These are phyloP conservation scores for Alloscopus bannaensis DNA, from an alignment of 2,888 invertebrate species.

Conservation along the genomic window DNA sequence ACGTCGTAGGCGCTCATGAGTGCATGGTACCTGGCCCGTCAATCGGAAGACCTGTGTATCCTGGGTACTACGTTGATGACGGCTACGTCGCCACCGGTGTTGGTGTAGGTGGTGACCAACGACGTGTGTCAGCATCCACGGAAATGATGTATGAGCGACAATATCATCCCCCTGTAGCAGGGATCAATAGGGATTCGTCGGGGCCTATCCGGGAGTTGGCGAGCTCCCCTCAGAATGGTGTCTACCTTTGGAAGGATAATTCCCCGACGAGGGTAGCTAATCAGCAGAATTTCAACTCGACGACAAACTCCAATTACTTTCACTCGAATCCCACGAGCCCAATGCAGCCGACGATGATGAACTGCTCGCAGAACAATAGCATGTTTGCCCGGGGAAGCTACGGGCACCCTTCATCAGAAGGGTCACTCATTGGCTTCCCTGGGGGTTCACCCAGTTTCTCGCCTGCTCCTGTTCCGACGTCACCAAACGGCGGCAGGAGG, in stretches of 20 bases:
- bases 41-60: constrained; percentile 69
- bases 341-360: constrained; percentile 77
- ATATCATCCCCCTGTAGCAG: constrained; percentile 48
- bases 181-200: constrained; percentile 75
- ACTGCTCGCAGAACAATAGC: constrained; percentile 71
- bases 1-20: constrained; percentile 51
- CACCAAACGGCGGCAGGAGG: constrained; percentile 81
- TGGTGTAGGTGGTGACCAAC: constrained; percentile 76
- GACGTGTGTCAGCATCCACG: constrained; percentile 88
- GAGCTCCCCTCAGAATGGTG: constrained; percentile 88
- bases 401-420: constrained; percentile 63
- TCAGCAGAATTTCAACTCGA: constrained; percentile 61
- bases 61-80: constrained; percentile 75
- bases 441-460: constrained; percentile 65
- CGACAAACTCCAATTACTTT: constrained; percentile 76
- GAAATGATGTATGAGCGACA: constrained; percentile 80
- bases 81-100: constrained; percentile 54
- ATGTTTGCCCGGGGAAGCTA: constrained; percentile 74
- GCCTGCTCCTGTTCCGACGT: constrained; percentile 79
- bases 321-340: constrained; percentile 87
- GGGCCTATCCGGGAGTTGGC: constrained; percentile 92
- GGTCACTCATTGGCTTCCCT: constrained; percentile 66
- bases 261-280: constrained; percentile 81
- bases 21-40: constrained; percentile 63
- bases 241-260: constrained; percentile 88